Evolutionary conservation across 2,113 vertebrate genomes (phyloP).

Genomic region (Oxyruncus cristatus): DNA sequence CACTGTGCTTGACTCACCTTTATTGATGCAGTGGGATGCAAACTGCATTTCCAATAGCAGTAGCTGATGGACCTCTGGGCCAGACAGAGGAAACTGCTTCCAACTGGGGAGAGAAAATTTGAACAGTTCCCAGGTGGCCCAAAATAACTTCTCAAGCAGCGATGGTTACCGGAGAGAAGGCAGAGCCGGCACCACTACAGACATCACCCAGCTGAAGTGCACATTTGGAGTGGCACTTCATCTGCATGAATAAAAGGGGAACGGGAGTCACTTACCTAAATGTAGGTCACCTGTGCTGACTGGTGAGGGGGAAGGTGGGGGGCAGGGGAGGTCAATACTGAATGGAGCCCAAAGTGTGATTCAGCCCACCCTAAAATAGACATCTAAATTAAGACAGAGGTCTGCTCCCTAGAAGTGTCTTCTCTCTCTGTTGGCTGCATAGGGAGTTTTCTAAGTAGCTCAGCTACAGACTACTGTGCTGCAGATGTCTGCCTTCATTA

Average conservation of each 20-base stretch:
- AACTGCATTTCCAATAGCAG: constrained; percentile 5
- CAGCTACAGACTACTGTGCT: background rate
- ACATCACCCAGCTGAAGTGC: background rate
- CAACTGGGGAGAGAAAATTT: background rate
- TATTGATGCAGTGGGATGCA: constrained; percentile 26
- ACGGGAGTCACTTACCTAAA: background rate
- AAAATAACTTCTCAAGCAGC: background rate
- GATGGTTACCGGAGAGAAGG: background rate
- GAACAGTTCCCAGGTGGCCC: background rate
- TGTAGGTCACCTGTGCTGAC: background rate
- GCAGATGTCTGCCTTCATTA: constrained; percentile 4
- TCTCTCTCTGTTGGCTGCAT: background rate
- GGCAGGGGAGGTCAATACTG: background rate
- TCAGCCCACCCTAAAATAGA: background rate
- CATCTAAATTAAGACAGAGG: background rate
- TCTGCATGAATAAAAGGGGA: background rate
- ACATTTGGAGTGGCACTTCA: background rate
- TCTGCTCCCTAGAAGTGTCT: background rate
- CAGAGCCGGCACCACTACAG: rapidly evolving
- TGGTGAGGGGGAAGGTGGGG: background rate
- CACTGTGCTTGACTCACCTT: constrained; percentile 5
- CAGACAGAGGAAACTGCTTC: background rate
- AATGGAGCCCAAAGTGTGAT: background rate
- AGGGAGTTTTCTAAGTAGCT: background rate
- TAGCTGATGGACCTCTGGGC: background rate